Evolutionary conservation across 2,113 vertebrate species (phyloP), one percentile per base, ranked within the genome.

Genomic region (Chascanopsetta lugubris): DNA sequence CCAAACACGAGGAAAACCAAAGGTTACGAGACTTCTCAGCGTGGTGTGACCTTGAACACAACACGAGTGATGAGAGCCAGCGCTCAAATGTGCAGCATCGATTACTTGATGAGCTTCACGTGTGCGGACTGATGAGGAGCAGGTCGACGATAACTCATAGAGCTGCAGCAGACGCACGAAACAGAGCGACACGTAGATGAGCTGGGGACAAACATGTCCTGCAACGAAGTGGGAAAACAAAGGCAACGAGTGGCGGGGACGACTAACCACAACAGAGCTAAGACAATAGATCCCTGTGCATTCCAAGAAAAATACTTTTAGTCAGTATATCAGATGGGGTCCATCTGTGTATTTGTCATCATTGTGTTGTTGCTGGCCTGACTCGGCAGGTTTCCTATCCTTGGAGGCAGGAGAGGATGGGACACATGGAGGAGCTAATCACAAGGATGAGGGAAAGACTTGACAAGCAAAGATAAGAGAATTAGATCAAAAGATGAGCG

Each of bases 401-500:
- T 89, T 86, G 87, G 87, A 88, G 83, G 57, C 29, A 13, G 49
- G 26, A 18, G 60, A 32, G 67, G 69, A 61, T 70, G 77, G 77
- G 59, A 79, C 62, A 36, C 59, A 72, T n/a, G 12, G 72, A 78
- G 53, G 72, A 83, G 72, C 75, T 67, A 77, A 89, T 85, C 70
- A 27, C 72, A 86, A 71, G 77, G 75, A 83, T 78, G 82, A 83
- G 61, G 72, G 72, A 45, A 22, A 54, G 50, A 69, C n/a, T n/a
- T n/a, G 66, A 82, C 64, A 67, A 74, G 82, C 61, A 79, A 63
- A 87, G 88, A 91, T 86, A 90, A 87, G 78, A 77, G 61, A 79
- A 80, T 86, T 71, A 83, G 80, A 84, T 78, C 72, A 77, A 64
- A 48, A 70, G 71, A 83, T 82, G 69, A 87, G 83, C 81, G 72